phyloP scores from a whole-genome alignment of 2,113 vertebrate species.

The Thymallus thymallus region DNA sequence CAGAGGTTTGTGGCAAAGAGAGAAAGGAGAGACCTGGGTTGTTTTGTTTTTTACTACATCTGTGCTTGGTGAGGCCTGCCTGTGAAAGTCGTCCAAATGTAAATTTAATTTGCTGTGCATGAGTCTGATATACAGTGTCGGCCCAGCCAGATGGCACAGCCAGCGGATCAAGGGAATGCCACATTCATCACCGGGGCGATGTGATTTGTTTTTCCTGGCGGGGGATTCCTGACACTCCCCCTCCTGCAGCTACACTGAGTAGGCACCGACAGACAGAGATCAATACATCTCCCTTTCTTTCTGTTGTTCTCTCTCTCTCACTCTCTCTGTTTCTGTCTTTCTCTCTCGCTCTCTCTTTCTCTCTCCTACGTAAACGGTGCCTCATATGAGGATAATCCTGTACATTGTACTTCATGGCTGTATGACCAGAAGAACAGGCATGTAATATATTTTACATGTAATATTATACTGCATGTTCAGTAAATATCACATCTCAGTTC shows the following conservation, averaged over 20 bases:
- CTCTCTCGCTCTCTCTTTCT: too few relatives aligned
- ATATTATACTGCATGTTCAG: too few relatives aligned
- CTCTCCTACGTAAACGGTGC: too few relatives aligned
- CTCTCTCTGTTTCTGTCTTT: too few relatives aligned
- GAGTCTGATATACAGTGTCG: constrained; percentile 72
- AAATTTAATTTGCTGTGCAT: constrained; percentile 76
- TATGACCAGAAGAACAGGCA: too few relatives aligned
- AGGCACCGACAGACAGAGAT: constrained; percentile 71
- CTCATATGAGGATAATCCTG: too few relatives aligned
- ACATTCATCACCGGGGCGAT: constrained; percentile 79
- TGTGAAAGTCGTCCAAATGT: constrained; percentile 69
- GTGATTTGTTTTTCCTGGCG: constrained; percentile 72
- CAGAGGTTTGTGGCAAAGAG: constrained; percentile 48
- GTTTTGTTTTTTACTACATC: constrained; percentile 49
- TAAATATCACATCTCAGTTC: background rate
- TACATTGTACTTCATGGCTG: too few relatives aligned
- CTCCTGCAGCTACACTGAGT: too few relatives aligned
- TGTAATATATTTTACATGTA: too few relatives aligned
- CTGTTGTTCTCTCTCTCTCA: background rate
- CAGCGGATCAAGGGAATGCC: constrained; percentile 59
- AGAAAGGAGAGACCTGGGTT: constrained; percentile 20
- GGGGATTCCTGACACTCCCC: constrained; percentile 64
- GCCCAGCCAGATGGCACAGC: constrained; percentile 68
- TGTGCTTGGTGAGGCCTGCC: constrained; percentile 37
- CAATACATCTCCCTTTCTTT: constrained; percentile 58